phyloP scores from a whole-genome alignment of 1,140 invertebrate genomes.

The Magallana angulata region DNA sequence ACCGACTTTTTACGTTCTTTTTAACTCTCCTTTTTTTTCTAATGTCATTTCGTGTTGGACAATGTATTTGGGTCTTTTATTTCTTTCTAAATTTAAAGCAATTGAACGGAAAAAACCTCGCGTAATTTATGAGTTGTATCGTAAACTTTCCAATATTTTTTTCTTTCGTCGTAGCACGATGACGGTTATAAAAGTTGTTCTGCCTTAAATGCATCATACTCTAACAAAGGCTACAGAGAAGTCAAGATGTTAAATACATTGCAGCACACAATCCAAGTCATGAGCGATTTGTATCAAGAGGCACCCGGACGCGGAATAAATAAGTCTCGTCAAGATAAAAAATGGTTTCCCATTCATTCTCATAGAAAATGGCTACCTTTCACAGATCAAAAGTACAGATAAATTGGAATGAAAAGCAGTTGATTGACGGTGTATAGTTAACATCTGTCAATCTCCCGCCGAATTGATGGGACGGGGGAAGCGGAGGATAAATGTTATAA shows the following conservation, averaged over 20 bases:
- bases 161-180: not conserved
- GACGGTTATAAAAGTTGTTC: not conserved
- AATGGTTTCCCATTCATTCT: conserved; percentile 1
- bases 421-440: conserved; percentile 12
- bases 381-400: conserved; percentile 12
- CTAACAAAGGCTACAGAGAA: not conserved
- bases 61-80: not conserved
- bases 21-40: too few relatives aligned
- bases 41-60: too few relatives aligned
- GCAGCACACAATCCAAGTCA: not conserved
- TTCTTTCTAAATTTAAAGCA: not conserved
- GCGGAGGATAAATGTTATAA: conserved; percentile 2
- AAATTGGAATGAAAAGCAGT: not conserved
- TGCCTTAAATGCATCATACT: not conserved
- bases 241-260: conserved; percentile 1
- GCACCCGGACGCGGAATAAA: not conserved
- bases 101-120: not conserved
- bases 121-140: not conserved
- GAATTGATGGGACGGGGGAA: not conserved
- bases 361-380: conserved; percentile 27
- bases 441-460: not conserved
- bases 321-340: conserved; percentile 20
- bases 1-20: too few relatives aligned
- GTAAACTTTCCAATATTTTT: not conserved
- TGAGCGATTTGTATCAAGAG: not conserved